Conservation (phyloP, 1,140 invertebrate species). For the Halyomorpha halys region DNA sequence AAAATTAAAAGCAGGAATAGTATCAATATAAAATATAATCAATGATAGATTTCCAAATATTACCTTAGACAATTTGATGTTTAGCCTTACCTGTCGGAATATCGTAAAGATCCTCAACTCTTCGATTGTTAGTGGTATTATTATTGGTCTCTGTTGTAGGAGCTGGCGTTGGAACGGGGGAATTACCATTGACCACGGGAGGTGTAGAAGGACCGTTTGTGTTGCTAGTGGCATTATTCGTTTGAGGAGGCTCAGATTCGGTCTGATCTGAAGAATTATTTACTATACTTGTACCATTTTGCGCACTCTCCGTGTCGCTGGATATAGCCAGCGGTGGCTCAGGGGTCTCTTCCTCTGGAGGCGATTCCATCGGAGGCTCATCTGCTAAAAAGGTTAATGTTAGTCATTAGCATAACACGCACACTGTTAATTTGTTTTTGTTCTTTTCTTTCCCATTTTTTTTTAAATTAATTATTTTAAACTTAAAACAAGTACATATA, state of each 20-base stretch:
- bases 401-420: slow-evolving; percentile 12
- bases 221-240: neutral
- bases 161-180: slow-evolving; percentile 38
- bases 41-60: no score
- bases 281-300: slow-evolving; percentile 9
- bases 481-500: no score
- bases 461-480: no score
- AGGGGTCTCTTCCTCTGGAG: neutral
- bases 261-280: neutral
- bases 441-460: no score
- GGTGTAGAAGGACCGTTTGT: slow-evolving; percentile 7
- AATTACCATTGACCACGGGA: slow-evolving; percentile 30
- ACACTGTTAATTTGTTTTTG: neutral
- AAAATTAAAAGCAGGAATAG: no score
- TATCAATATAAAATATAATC: no score
- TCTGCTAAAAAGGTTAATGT: slow-evolving; percentile 24
- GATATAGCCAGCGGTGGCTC: neutral
- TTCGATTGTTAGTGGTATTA: slow-evolving; percentile 42
- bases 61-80: no score
- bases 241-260: neutral
- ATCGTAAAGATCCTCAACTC: slow-evolving; percentile 65
- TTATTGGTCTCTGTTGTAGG: slow-evolving; percentile 37
- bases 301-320: neutral
- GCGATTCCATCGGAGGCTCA: slow-evolving; percentile 11
- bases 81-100: slow-evolving; percentile 62